Percentiles rank a stretch among this genome's conserved stretches.
phyloP scores from a whole-genome alignment of 2,797 vertebrate genomes.

The Eutrigla gurnardus region DNA sequence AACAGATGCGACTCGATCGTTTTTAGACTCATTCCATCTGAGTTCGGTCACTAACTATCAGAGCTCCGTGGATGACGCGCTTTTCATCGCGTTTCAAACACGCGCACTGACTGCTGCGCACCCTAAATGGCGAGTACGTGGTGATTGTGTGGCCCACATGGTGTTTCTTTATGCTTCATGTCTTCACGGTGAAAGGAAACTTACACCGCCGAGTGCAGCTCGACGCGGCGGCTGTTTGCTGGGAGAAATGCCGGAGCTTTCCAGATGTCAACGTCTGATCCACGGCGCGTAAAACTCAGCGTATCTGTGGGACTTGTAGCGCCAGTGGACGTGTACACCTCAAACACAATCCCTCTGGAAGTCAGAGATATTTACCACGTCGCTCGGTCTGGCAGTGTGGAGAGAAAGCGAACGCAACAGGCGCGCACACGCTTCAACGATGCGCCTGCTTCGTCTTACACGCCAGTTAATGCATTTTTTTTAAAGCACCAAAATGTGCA shows the following conservation, averaged over 20 bases:
- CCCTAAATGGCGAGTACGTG: background rate
- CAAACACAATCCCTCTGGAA: too few species aligned
- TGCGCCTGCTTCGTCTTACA: too few species aligned
- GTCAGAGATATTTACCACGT: too few species aligned
- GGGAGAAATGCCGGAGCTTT: constrained; percentile 16
- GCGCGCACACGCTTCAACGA: too few species aligned
- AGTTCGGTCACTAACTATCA: background rate
- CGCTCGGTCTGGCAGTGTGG: too few species aligned
- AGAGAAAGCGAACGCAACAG: too few species aligned
- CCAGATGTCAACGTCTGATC: constrained; percentile 27
- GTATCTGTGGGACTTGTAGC: background rate
- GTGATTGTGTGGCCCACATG: background rate
- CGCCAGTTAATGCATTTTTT: too few species aligned
- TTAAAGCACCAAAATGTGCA: background rate
- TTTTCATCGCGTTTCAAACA: background rate
- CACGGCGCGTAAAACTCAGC: constrained; percentile 5
- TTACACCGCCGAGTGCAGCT: background rate
- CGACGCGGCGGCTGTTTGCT: background rate
- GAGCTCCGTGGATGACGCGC: background rate
- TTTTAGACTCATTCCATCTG: background rate
- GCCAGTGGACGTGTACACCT: background rate
- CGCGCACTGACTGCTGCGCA: background rate
- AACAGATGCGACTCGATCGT: constrained; percentile 35
- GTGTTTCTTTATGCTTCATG: background rate
- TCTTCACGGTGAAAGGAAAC: background rate